Percentiles rank a stretch among this genome's conserved stretches.
phyloP scores from a whole-genome alignment of 1,140 invertebrate genomes.

The Magallana angulata region DNA sequence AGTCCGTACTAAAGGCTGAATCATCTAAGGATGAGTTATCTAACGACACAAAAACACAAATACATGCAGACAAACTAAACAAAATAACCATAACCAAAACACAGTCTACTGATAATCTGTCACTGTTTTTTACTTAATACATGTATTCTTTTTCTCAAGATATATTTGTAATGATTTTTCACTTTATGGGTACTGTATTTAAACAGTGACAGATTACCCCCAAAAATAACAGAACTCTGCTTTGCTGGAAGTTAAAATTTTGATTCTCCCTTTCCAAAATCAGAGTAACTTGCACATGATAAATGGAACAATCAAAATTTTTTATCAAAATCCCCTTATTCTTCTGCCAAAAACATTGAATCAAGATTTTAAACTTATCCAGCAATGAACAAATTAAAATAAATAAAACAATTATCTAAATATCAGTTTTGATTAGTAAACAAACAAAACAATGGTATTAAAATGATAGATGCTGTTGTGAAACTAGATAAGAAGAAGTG shows the following conservation, averaged over 20 bases:
- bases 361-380: not conserved
- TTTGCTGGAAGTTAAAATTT: not conserved
- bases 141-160: no score
- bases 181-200: not conserved
- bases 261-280: no score
- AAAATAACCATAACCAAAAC: slow-evolving; percentile 10
- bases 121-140: no score
- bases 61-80: slow-evolving; percentile 38
- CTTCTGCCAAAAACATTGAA: no score
- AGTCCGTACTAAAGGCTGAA: slow-evolving; percentile 14
- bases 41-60: slow-evolving; percentile 43
- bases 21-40: slow-evolving; percentile 32
- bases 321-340: no score
- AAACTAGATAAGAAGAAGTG: not conserved
- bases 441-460: not conserved
- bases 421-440: not conserved
- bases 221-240: no score
- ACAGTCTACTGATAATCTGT: not conserved
- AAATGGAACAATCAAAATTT: no score
- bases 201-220: not conserved
- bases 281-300: no score
- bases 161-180: not conserved
- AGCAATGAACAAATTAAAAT: not conserved
- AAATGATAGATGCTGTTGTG: not conserved
- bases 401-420: not conserved